Conservation (phyloP, 2,113 vertebrate species). For the Trogon melanurus region DNA sequence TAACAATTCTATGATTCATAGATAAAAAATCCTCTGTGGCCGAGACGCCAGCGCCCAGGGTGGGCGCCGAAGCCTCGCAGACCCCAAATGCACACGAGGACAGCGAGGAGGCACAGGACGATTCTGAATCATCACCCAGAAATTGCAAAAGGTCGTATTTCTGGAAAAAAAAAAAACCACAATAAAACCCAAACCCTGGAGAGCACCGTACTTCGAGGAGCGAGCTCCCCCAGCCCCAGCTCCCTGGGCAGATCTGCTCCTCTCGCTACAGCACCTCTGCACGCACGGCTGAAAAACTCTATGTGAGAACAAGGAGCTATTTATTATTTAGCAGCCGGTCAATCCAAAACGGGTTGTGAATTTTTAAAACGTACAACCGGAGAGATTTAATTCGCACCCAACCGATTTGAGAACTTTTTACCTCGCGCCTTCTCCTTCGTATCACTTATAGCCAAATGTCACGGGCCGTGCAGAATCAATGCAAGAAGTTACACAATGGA, state of each 20-base stretch:
- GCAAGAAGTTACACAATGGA: conserved; percentile 17
- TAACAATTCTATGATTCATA: background rate
- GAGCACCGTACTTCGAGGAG: background rate
- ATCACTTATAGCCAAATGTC: background rate
- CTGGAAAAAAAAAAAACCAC: rapidly evolving
- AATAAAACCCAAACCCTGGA: no score
- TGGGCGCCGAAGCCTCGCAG: rapidly evolving
- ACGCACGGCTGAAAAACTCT: background rate
- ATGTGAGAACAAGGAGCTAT: background rate
- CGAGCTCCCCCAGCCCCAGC: background rate
- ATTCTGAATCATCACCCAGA: background rate
- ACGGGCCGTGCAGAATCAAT: background rate
- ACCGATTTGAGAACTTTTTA: background rate
- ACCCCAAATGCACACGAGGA: rapidly evolving
- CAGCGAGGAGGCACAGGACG: background rate
- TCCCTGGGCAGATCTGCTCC: background rate
- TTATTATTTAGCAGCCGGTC: conserved; percentile 35
- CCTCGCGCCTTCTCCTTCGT: background rate
- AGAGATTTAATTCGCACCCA: background rate
- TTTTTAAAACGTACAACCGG: conserved; percentile 30
- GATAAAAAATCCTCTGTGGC: background rate
- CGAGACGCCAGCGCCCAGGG: background rate
- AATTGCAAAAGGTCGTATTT: background rate
- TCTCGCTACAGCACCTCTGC: background rate
- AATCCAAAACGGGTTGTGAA: conserved; percentile 15